Evolutionary conservation across 2,113 vertebrate genomes (phyloP), one percentile per base, ranked within the genome.

Genomic region (Dipodomys spectabilis): DNA sequence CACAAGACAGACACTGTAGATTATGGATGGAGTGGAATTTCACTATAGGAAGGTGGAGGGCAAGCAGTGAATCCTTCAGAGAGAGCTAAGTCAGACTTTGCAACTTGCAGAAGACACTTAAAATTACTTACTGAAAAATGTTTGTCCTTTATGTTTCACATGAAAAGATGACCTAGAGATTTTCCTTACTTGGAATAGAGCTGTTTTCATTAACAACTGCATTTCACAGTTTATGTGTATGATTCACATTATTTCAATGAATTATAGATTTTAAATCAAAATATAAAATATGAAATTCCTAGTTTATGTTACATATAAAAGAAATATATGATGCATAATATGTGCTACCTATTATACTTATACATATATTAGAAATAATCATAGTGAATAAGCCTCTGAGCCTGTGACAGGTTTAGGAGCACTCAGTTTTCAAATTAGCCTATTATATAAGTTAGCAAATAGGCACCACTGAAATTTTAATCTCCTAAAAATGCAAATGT

Each of bases 401-500:
- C 16, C 25, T 84, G 27, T 67, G 44, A 69, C 69, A 80, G 62
- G 44, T 44, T 62, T 69, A 10, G 78, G 77, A 80, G 11, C 22
- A 18, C 4, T 71, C 62, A 87, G 28, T 13, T 74, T 18, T 92
- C 79, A 83, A 20, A 83, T 93, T 72, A 83, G 27, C 28, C 20
- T 20, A 7, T 62, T 77, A 57, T 9, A 18, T 72, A 84, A 87
- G 27, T 88, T 68, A 90, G 80, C 74, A 39, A 12, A 83, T 13
- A 78, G 53, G 4, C 11, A 57, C 32, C 7, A 7, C 32, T 90
- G 27, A 18, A 49, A 77, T 82, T 92, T 77, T 22, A 65, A 39
- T 82, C 27, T 75, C 45, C 19, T 69, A 88, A 94, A 92, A 88
- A 62, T 73, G 39, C 7, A 84, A 16, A 11, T 62, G 35, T 90